Conservation (phyloP, 2,888 invertebrate genomes). For the Drosophila suboccidentalis region DNA sequence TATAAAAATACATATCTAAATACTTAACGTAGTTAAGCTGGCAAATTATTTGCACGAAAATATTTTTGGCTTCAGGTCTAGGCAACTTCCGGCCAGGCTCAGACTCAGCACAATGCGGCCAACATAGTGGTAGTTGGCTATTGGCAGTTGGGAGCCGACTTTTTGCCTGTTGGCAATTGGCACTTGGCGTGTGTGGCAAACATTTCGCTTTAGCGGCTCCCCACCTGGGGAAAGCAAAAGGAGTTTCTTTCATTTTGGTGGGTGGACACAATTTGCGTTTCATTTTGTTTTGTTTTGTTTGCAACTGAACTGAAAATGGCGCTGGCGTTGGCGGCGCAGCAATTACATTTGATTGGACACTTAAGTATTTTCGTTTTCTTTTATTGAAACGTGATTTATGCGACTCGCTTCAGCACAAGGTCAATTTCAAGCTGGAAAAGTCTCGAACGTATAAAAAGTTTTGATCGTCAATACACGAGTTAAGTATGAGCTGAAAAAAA, state of each 20-base stretch:
- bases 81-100: conserved; percentile 63
- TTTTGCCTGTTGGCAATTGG: conserved; percentile 35
- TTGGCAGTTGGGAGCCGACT: conserved; percentile 40
- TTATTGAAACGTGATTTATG: conserved; percentile 70
- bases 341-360: conserved; percentile 80
- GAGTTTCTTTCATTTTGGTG: conserved; percentile 4
- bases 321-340: conserved; percentile 43
- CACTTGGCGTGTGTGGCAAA: conserved; percentile 74
- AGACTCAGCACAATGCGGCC: conserved; percentile 15
- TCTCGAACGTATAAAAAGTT: not conserved
- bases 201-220: conserved; percentile 59
- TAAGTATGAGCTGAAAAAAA: not conserved
- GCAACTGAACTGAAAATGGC: conserved; percentile 26
- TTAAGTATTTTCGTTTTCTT: conserved; percentile 59
- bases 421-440: conserved; percentile 21
- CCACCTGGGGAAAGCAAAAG: conserved; percentile 18
- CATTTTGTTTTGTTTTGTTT: conserved; percentile 48
- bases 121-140: conserved; percentile 30
- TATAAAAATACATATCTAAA: conserved; percentile 64
- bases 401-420: conserved; percentile 44
- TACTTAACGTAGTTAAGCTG: conserved; percentile 70
- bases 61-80: conserved; percentile 62
- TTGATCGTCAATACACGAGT: not conserved
- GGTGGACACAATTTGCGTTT: conserved; percentile 40
- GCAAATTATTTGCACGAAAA: conserved; percentile 81